Evolutionary conservation across 2,888 invertebrate genomes (phyloP), one percentile per base, ranked within the genome.

Genomic region (Linyphia triangularis): DNA sequence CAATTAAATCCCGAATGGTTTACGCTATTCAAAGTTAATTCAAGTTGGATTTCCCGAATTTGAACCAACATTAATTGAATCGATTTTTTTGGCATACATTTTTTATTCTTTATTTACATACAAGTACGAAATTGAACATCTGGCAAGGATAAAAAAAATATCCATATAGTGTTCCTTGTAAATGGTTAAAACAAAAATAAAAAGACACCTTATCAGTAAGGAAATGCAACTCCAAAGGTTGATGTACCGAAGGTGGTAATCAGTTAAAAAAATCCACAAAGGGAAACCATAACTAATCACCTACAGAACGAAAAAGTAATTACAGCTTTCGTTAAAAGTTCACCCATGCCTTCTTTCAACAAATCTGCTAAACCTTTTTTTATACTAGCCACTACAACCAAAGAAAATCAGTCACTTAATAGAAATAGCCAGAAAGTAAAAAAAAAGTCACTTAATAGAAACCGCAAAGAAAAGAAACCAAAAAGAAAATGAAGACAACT

Each of bases 241-340:
- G 43, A 73, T 10, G 30, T n/a, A 19, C 73, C 30, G 51, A 13
- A 24, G 30, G 10, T 59, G 30, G 19, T 51, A n/a, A n/a, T n/a
- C 73, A 57, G 16, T 70, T 70, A 40, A 16, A 6, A n/a, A 61
- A 61, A 30, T 22, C 57, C 73, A 59, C 75, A 77, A 77, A 61
- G 16, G 24, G 33, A 24, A 28, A 28, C 24, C 26, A 37, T 5
- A 77, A 61, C 22, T n/a, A 10, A 28, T 16, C 59, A 73, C 30
- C 57, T 10, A 30, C 73, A 61, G 61, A 63, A 57, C 26, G 30
- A 30, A 73, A 73, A 77, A 61, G 61, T 40, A 77, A 77, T 77
- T 77, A 77, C 77, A 40, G 19, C 28, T 63, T 61, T 77, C 77
- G 63, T 77, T 77, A 77, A 77, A 63, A 63, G 77, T 77, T 77